Evolutionary conservation across 1,140 invertebrate species (phyloP).

Genomic region (Dolichoris vasculosae): DNA sequence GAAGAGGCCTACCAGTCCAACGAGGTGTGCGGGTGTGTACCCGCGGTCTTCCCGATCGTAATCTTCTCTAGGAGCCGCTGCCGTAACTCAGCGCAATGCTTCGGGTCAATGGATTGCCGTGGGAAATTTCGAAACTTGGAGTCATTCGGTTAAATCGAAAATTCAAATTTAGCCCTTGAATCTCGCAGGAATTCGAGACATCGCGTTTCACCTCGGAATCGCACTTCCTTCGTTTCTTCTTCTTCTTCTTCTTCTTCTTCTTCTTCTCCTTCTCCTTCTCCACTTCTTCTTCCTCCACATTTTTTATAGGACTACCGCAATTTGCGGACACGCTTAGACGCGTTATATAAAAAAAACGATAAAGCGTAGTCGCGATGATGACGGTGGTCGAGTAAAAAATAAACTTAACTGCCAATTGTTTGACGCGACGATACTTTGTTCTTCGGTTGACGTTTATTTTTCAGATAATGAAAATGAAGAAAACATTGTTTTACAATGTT

Average conservation of each 20-base stretch:
- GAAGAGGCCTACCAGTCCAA: constrained; percentile 83
- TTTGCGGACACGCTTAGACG: too few relatives aligned
- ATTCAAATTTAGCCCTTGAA: neutral
- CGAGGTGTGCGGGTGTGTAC: constrained; percentile 86
- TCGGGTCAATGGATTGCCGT: constrained; percentile 10
- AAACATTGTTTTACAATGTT: too few relatives aligned
- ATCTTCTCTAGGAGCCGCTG: constrained; percentile 86
- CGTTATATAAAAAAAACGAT: too few relatives aligned
- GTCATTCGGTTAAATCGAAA: constrained; percentile 6
- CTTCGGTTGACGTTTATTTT: too few relatives aligned
- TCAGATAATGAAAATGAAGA: too few relatives aligned
- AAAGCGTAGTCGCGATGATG: too few relatives aligned
- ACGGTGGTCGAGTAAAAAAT: too few relatives aligned
- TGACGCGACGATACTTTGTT: too few relatives aligned
- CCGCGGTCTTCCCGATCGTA: constrained; percentile 85
- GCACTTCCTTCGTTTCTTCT: neutral
- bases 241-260: neutral
- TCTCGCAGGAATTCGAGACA: neutral
- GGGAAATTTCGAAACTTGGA: constrained; percentile 16
- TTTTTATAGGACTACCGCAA: too few relatives aligned
- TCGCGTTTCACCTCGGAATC: neutral
- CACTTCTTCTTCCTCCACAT: too few relatives aligned
- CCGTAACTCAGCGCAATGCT: constrained; percentile 72
- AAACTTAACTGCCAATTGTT: too few relatives aligned
- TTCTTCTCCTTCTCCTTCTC: too few relatives aligned